Conservation (phyloP, 2,888 invertebrate genomes). For the Ferdinandea cuprea region DNA sequence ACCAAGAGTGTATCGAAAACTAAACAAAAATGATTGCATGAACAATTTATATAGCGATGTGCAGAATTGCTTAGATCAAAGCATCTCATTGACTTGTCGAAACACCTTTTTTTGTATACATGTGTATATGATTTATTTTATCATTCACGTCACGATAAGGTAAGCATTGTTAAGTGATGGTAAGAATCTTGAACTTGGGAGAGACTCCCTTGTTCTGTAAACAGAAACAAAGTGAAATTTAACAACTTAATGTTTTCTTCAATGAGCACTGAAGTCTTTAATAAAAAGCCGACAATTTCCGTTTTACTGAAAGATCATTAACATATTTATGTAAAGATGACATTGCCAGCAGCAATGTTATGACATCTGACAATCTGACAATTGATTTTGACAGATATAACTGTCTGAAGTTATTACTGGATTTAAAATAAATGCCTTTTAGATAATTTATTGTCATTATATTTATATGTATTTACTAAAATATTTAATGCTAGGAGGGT, state of each 20-base stretch:
- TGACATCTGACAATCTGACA: too few relatives aligned
- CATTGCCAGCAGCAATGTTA: constrained; percentile 21
- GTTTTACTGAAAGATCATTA: neutral
- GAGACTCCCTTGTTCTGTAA: constrained; percentile 1
- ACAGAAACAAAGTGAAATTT: neutral
- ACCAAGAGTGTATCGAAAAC: constrained; percentile 58
- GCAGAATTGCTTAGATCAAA: constrained; percentile 27
- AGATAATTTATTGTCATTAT: too few relatives aligned
- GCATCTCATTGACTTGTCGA: constrained; percentile 28
- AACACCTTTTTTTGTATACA: neutral
- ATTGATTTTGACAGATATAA: neutral
- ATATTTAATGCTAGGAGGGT: too few relatives aligned
- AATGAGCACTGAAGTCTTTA: constrained; percentile 1
- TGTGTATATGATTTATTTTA: neutral
- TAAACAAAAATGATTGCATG: constrained; percentile 49
- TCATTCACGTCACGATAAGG: constrained; percentile 32
- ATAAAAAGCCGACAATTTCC: constrained; percentile 49
- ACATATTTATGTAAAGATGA: too few relatives aligned
- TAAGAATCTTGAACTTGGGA: constrained; percentile 39
- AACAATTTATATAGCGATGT: constrained; percentile 58
- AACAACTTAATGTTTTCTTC: neutral
- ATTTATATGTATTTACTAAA: too few relatives aligned
- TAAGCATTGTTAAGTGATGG: constrained; percentile 21
- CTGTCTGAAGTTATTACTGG: neutral
- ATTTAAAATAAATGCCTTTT: too few relatives aligned